These are phyloP conservation scores for Epistrophe grossulariae DNA, from an alignment of 2,888 invertebrate species.

Conservation along the genomic window DNA sequence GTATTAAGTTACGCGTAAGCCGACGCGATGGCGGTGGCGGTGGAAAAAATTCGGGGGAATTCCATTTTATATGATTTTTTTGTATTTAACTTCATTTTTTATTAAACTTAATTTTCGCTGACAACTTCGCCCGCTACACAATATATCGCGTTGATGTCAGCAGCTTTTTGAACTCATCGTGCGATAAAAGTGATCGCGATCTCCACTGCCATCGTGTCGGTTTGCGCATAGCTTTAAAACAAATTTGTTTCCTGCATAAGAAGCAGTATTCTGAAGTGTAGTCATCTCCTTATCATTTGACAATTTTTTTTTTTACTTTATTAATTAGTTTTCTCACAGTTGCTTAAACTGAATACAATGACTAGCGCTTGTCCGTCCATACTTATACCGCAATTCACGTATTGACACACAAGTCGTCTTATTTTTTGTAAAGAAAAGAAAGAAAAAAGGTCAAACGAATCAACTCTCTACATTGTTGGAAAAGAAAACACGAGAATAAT, in stretches of 20 bases:
- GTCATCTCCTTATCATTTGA: not conserved
- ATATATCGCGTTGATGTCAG: too few species aligned
- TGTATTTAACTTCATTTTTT: too few species aligned
- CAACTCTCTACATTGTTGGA: conserved; percentile 77
- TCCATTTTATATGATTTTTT: too few species aligned
- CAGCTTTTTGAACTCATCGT: too few species aligned
- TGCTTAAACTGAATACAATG: conserved; percentile 80
- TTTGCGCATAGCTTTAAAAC: too few species aligned
- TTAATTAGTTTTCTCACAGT: conserved; percentile 35
- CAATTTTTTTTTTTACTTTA: not conserved
- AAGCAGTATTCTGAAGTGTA: not conserved
- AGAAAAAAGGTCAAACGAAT: conserved; percentile 73
- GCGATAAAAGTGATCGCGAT: too few species aligned
- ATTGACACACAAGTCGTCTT: conserved; percentile 71
- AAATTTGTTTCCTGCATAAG: not conserved
- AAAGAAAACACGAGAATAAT: conserved; percentile 75
- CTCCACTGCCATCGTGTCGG: too few species aligned
- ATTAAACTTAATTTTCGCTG: too few species aligned
- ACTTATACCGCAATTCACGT: conserved; percentile 72
- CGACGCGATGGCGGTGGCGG: too few species aligned
- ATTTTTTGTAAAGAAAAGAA: conserved; percentile 56
- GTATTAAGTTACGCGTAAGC: too few species aligned
- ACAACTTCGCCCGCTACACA: too few species aligned
- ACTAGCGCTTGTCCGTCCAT: conserved; percentile 81
- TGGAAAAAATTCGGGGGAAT: too few species aligned